Evolutionary conservation across 92 coral and sea anemone species (phyloP).

Genomic region (Chrysogorgia sp.): DNA sequence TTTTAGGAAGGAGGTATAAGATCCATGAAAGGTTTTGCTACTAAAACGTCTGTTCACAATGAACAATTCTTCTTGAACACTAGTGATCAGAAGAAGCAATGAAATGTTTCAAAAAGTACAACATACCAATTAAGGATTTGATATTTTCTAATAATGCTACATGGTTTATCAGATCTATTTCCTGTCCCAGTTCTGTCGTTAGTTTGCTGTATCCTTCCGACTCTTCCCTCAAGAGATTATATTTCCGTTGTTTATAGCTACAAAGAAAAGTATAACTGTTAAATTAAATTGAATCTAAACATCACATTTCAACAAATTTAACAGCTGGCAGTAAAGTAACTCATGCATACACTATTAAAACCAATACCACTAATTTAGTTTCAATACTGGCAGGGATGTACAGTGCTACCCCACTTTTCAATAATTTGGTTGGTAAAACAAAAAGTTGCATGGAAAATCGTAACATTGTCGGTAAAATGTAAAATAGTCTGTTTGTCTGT

Average conservation of each 20-base stretch:
- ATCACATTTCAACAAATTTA: not conserved
- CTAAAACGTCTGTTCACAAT: too few species aligned
- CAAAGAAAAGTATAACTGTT: constrained; percentile 5
- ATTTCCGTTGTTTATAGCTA: constrained; percentile 98
- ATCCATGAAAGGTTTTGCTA: too few species aligned
- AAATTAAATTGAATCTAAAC: not conserved
- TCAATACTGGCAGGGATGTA: too few species aligned
- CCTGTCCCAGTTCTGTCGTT: constrained; percentile 84
- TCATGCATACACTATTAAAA: not conserved
- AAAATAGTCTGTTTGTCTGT: too few species aligned
- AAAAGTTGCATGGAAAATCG: too few species aligned
- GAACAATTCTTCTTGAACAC: not conserved
- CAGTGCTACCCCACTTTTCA: too few species aligned
- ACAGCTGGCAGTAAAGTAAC: not conserved
- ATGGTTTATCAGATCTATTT: constrained; percentile 71
- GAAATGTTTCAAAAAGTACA: not conserved
- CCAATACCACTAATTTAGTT: not conserved
- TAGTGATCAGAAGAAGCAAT: not conserved
- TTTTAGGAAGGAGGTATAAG: too few species aligned
- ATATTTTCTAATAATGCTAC: constrained; percentile 79
- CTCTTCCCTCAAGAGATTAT: constrained; percentile 89
- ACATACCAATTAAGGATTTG: constrained; percentile 92
- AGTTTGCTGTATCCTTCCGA: constrained; percentile 97
- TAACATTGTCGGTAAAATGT: too few species aligned
- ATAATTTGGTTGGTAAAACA: too few species aligned